A percentile compares a stretch with the other conserved stretches of the same genome.
These are phyloP conservation scores for Limnephilus rhombicus DNA, from an alignment of 2,888 invertebrate species.

Conservation along the genomic window DNA sequence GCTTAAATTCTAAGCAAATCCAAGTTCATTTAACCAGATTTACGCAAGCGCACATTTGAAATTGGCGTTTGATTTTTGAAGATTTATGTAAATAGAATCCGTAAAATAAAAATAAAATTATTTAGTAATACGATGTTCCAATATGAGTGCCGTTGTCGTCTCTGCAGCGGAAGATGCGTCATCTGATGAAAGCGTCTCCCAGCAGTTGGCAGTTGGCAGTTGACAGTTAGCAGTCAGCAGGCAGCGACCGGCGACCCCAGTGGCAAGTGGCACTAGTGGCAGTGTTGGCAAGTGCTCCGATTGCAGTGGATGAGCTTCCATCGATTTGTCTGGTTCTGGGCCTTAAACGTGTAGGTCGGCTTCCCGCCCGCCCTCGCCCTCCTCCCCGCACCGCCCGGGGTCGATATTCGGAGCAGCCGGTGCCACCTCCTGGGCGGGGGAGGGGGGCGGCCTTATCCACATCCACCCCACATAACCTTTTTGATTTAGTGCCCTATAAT, in stretches of 20 bases:
- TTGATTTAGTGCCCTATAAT: conserved; percentile 64
- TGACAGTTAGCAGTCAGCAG: background rate
- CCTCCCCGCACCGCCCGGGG: conserved; percentile 52
- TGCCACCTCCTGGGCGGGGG: conserved; percentile 56
- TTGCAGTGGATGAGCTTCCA: conserved; percentile 58
- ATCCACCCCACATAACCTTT: conserved; percentile 52
- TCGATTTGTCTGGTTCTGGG: conserved; percentile 60
- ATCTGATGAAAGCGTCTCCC: background rate
- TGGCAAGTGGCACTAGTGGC: too few relatives aligned
- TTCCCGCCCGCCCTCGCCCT: conserved; percentile 37
- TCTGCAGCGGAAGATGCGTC: background rate
- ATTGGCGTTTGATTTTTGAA: too few relatives aligned
- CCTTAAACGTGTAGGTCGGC: conserved; percentile 59
- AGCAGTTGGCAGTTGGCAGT: background rate
- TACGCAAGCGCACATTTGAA: too few relatives aligned
- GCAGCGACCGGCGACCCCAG: too few relatives aligned
- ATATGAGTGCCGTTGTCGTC: background rate
- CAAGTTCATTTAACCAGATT: too few relatives aligned
- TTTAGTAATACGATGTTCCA: too few relatives aligned
- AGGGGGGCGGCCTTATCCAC: conserved; percentile 38
- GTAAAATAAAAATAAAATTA: too few relatives aligned
- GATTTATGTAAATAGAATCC: too few relatives aligned
- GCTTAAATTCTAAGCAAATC: too few relatives aligned
- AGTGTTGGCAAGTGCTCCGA: conserved; percentile 16
- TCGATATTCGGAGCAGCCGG: conserved; percentile 66